Evolutionary conservation across 2,113 vertebrate genomes (phyloP), one percentile per base, ranked within the genome.

Genomic region (Pampusana beccarii): DNA sequence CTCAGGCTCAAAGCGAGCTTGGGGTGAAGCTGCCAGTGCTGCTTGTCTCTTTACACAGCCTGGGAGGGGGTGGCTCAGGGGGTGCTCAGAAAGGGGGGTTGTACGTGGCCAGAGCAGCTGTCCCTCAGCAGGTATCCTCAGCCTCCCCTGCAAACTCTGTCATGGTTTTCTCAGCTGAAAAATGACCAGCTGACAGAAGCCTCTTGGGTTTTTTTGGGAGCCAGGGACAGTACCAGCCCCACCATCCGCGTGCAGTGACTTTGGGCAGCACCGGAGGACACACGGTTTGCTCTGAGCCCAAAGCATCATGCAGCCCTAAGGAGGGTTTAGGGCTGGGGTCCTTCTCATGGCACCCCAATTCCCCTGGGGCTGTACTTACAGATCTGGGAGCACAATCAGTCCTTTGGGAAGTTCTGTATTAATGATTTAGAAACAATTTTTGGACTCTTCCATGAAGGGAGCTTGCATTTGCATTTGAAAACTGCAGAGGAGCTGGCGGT

Each of bases 381-480:
- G 78, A 31, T 8, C 73, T 15, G 14, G 51, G 51, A 84, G 53
- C 83, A 81, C 92, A 74, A 53, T 54, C 33, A 11, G 50, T 65
- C 65, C 86, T 88, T 60, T 58, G 29, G 74, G 78, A 61, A 90
- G 36, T 57, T 80, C 3, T 3, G 38, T 60, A 73, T n/a, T 40
- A 62, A 84, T 29, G 72, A 92, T 80, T 54, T 5, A 1, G 78
- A 53, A 23, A 46, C 50, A 38, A 64, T 36, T 77, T 93, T 57
- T 0, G 84, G 51, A 21, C 33, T 91, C 58, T 33, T 34, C 31
- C 54, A 2, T 2, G n/a, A 60, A 16, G 33, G 19, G 54, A 88
- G 53, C 58, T 61, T 4, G 29, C 10, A 96, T 97, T 96, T 96
- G 93, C 94, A 95, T 97, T 88, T 96, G 95, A 94, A 96, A 96